Evolutionary conservation across 2,113 vertebrate species (phyloP).

Genomic region (Elephantulus edwardii): DNA sequence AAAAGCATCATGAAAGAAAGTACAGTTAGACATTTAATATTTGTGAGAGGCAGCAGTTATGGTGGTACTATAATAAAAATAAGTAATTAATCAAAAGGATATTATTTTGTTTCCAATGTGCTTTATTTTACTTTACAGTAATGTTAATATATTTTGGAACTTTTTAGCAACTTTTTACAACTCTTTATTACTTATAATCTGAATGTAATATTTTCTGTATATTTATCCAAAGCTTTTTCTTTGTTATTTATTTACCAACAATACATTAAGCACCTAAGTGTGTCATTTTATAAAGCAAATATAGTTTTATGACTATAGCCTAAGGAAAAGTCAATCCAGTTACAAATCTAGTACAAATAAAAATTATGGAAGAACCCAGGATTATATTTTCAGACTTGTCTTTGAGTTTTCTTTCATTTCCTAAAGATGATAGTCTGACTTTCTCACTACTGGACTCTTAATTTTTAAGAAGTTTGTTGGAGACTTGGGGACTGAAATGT

Average conservation of each 20-base stretch:
- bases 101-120: neutral
- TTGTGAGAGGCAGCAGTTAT: neutral
- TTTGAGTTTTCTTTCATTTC: neutral
- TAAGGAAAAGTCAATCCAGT: neutral
- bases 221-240: neutral
- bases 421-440: neutral
- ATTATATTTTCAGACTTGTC: neutral
- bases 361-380: neutral
- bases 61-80: neutral
- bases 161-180: conserved; percentile 6
- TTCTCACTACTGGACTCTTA: neutral
- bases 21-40: conserved; percentile 22
- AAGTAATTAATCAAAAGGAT: neutral
- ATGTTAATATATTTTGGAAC: neutral
- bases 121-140: neutral
- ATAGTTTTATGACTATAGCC: neutral
- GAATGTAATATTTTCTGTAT: neutral
- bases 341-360: neutral
- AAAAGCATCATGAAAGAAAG: neutral
- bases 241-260: neutral
- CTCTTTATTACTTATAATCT: neutral
- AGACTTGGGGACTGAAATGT: no score
- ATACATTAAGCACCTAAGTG: conserved; percentile 22
- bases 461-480: no score
- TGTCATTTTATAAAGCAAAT: conserved; percentile 34